Base-by-base conservation (phyloP, 2,888 invertebrate genomes). In the Meghimatium bilineatum region DNA sequence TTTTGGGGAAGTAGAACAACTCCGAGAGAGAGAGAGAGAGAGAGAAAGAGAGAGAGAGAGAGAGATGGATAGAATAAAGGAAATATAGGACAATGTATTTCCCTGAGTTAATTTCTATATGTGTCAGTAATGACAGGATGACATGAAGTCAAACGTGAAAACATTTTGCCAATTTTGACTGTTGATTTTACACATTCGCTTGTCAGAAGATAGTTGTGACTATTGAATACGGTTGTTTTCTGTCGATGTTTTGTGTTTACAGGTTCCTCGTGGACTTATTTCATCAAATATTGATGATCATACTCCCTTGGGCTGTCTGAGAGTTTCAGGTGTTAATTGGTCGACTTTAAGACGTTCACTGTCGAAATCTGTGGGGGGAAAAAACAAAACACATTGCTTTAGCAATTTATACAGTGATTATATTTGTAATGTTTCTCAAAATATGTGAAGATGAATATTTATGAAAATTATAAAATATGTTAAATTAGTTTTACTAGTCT, bases 251-350 rank as follows among this genome's bases (percentile, higher is more conserved):
- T 20, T 29, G 6, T 8, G 14, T 29, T 38, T 36, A 12, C 23
- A 10, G 36, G 69, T 69, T 23, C 20, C 6, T 69, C 23, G 23
- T 36, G 23, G 36, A 44, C n/a, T 72, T n/a, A 44, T 72, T 44
- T 38, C 44, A 72, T 72, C 72, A 72, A 72, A 72, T 72, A 72
- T 72, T 72, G n/a, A 72, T 72, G 49, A n/a, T 14, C 23, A 1
- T 6, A 26, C n/a, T 72, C 23, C 44, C 72, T n/a, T 26, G 44
- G n/a, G 72, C n/a, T 72, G 44, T n/a, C 17, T 44, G 20, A 44
- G 44, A 12, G 20, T 44, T n/a, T 26, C 72, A 63, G 26, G 60
- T n/a, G 60, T n/a, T 32, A 3, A 2, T 44, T 44, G 44, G 6
- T 44, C 44, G 44, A 44, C 6, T 44, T 44, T 44, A n/a, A n/a